phyloP scores from a whole-genome alignment of 2,113 vertebrate species.

The Connochaetes taurinus region DNA sequence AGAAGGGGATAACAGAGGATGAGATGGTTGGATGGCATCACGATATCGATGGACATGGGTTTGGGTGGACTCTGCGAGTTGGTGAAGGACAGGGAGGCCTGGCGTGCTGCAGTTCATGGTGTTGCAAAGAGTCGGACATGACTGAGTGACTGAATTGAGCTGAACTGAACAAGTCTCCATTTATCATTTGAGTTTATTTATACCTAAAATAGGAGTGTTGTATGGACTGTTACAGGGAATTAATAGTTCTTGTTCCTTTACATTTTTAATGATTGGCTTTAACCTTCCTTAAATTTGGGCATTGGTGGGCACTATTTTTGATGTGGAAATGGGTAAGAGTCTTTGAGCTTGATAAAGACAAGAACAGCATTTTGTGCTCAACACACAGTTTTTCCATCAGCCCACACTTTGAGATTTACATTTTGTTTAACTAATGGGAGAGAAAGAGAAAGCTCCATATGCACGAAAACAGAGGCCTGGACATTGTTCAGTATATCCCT shows the following conservation, averaged over 20 bases:
- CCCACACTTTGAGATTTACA: background rate
- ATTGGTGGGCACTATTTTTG: background rate
- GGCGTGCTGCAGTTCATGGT: background rate
- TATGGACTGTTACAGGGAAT: background rate
- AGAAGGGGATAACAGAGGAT: background rate
- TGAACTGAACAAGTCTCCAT: background rate
- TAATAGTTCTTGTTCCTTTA: background rate
- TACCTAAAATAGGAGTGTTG: background rate
- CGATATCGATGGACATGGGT: background rate
- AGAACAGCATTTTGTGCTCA: background rate
- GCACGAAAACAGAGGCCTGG: background rate
- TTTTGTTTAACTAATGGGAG: background rate
- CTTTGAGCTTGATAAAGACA: background rate
- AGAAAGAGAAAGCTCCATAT: background rate
- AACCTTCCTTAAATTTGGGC: background rate
- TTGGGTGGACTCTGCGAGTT: background rate
- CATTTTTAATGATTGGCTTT: background rate
- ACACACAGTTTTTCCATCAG: background rate
- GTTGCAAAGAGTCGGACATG: background rate
- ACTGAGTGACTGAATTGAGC: background rate
- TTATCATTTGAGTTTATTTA: background rate
- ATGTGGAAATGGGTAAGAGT: background rate
- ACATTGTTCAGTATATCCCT: background rate
- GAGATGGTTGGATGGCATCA: background rate
- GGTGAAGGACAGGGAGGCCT: background rate